phyloP scores from a whole-genome alignment of 2,888 invertebrate species.

The Epinotia brunnichana region DNA sequence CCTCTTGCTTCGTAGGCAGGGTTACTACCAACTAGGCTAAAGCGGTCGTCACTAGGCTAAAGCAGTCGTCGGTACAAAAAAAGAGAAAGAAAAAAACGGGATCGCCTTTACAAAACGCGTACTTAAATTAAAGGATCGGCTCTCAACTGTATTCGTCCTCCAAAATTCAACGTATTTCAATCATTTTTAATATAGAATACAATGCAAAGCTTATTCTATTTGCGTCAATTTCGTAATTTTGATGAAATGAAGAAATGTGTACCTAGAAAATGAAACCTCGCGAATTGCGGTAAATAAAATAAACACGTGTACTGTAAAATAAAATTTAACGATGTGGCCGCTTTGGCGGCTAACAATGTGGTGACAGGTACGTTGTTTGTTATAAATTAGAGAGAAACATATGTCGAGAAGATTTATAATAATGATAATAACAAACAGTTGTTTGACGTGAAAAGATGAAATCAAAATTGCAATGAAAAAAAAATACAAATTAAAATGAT shows the following conservation, averaged over 20 bases:
- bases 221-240: slow-evolving; percentile 4
- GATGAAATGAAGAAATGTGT: slow-evolving; percentile 18
- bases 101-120: too few relatives aligned
- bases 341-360: slow-evolving; percentile 21
- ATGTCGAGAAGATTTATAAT: neutral
- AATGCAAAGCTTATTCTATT: too few relatives aligned
- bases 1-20: too few relatives aligned
- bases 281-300: slow-evolving; percentile 26
- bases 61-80: too few relatives aligned
- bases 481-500: neutral
- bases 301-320: neutral
- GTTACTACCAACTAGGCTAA: too few relatives aligned
- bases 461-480: neutral
- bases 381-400: slow-evolving; percentile 4
- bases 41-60: too few relatives aligned
- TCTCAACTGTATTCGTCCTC: too few relatives aligned
- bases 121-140: too few relatives aligned
- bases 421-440: neutral
- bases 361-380: slow-evolving; percentile 20
- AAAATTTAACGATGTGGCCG: slow-evolving; percentile 15
- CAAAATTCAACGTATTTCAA: too few relatives aligned
- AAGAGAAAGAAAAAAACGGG: too few relatives aligned
- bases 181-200: too few relatives aligned
- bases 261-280: slow-evolving; percentile 15
- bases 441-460: neutral